Conservation (phyloP, 2,797 vertebrate genomes). For the Buphagus erythrorhynchus region DNA sequence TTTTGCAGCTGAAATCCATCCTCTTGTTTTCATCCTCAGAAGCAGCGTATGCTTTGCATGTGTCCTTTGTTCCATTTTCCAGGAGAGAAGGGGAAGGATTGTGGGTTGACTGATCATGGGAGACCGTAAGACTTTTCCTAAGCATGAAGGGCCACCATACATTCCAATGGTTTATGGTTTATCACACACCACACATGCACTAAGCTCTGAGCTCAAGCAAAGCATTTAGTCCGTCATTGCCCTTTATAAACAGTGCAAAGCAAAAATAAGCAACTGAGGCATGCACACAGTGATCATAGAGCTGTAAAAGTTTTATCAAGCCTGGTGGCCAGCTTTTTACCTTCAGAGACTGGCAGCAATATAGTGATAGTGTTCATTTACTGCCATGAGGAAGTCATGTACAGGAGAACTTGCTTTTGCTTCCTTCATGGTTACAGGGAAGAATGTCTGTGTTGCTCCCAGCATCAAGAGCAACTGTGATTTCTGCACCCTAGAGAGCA, state of each 20-base stretch:
- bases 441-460: not conserved
- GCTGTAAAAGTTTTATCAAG: not conserved
- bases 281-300: fast-evolving
- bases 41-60: not conserved
- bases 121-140: not conserved
- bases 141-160: fast-evolving
- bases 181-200: fast-evolving
- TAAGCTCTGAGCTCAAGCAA: not conserved
- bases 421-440: not conserved
- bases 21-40: not conserved
- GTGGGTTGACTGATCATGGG: not conserved
- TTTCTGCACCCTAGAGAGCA: not conserved
- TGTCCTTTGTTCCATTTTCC: not conserved
- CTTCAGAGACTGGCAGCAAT: not conserved
- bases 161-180: not conserved
- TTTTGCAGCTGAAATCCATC: not conserved
- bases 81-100: not conserved
- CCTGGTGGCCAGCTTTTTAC: not conserved
- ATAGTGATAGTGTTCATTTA: not conserved
- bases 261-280: not conserved
- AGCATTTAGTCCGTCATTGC: not conserved
- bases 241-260: not conserved
- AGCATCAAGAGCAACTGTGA: not conserved
- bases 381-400: not conserved
- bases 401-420: not conserved